A percentile compares a stretch with the other conserved stretches of the same genome.
These are phyloP conservation scores for Chromoteleia sp. DNA, from an alignment of 2,888 invertebrate species.

Conservation along the genomic window DNA sequence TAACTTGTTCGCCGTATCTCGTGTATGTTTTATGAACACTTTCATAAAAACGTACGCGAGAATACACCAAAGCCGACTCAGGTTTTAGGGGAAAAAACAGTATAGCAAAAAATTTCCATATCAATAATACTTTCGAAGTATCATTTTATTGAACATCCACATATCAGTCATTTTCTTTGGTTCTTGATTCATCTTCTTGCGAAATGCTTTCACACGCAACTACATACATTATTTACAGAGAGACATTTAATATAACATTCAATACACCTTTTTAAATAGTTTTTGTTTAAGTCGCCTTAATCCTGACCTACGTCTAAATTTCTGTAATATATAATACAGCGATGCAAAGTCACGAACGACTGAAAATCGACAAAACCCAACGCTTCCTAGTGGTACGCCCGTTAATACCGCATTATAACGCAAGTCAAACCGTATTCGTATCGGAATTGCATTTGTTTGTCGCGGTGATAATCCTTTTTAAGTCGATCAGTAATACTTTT, in stretches of 20 bases:
- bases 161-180: conserved; percentile 68
- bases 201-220: conserved; percentile 26
- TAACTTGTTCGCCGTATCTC: conserved; percentile 63
- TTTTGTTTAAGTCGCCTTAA: not conserved
- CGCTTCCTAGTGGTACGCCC: conserved; percentile 4
- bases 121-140: conserved; percentile 43
- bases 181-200: conserved; percentile 44
- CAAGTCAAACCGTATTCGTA: conserved; percentile 9
- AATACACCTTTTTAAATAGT: conserved; percentile 33
- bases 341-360: no score
- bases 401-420: conserved; percentile 43
- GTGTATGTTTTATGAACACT: conserved; percentile 51
- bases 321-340: conserved; percentile 14
- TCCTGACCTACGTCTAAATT: not conserved
- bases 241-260: conserved; percentile 21
- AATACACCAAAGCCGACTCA: not conserved
- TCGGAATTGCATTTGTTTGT: not conserved
- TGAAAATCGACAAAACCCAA: conserved; percentile 16
- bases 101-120: conserved; percentile 11
- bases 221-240: conserved; percentile 56
- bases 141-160: conserved; percentile 62
- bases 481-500: conserved; percentile 17
- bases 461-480: conserved; percentile 5
- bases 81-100: conserved; percentile 2
- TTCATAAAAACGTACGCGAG: conserved; percentile 18